Evolutionary conservation across 2,797 vertebrate genomes (phyloP), one percentile per base, ranked within the genome.

Genomic region (Takifugu rubripes): DNA sequence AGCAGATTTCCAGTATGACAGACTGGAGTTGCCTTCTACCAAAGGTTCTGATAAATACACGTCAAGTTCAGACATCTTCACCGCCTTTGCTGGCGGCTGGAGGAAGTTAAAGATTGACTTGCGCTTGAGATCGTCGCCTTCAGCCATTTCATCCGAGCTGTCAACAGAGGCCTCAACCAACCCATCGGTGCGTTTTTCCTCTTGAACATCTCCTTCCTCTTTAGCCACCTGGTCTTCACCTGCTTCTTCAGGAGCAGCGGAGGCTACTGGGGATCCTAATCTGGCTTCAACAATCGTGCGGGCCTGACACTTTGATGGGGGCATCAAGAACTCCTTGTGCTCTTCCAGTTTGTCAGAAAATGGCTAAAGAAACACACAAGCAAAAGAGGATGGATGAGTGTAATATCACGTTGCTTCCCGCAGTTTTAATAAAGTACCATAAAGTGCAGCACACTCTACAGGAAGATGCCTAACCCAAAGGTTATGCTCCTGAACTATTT

Each of bases 1-100:
- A 0, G 89, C 89, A 11, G 69, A 74, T 67, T 77, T 88, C 92
- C 92, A 93, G 68, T 77, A 92, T 0, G 61, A 15, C n/a, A 84
- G 47, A 31, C 61, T 63, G 24, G 80, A 87, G 61, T 51, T 64
- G 36, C 51, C 77, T 14, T 79, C 78, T 45, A 65, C 57, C 48
- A 84, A 55, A 1, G 85, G 87, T 51, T 92, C 90, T 0, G 85
- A 70, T 5, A 93, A 71, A 56, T 92, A 93, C 6, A 52, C 3
- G 3, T 87, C 72, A 15, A 92, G 71, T 70, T 92, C 89, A 0
- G 85, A 80, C 1, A 16, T 56, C 62, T 74, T 89, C n/a, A 48
- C 10, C 3, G 52, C 72, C 73, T 89, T 90, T 5, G 81, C 55
- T 0, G 77, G 61, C 0, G 77, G 81, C 56, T 87, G 84, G 21